These are phyloP conservation scores for Podarcis muralis DNA, from an alignment of 2,113 vertebrate species.

Conservation along the genomic window DNA sequence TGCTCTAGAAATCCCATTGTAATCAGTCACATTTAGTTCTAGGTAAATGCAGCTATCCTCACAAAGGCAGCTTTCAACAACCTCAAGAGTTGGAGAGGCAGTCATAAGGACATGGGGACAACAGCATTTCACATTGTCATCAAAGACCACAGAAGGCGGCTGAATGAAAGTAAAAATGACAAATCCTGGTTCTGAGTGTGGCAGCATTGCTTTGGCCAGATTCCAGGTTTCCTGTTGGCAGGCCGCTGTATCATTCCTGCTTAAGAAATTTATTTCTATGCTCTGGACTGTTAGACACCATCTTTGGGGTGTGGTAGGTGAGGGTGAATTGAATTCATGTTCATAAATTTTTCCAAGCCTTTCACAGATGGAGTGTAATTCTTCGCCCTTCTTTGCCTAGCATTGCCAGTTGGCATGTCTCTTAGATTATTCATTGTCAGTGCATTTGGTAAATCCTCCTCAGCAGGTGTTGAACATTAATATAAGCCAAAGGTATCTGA, in stretches of 20 bases:
- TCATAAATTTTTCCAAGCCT: conserved; percentile 1
- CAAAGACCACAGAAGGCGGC: conserved; percentile 6
- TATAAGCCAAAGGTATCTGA: conserved; percentile 25
- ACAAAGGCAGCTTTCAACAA: conserved; percentile 24
- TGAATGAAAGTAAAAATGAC: conserved; percentile 22
- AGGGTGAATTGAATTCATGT: not conserved
- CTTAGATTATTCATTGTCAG: conserved; percentile 18
- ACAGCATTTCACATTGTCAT: not conserved
- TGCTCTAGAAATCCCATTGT: not conserved
- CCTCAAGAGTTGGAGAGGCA: not conserved
- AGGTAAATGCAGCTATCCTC: not conserved
- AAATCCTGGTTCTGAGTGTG: conserved; percentile 20
- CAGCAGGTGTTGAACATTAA: conserved; percentile 43
- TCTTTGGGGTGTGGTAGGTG: conserved; percentile 20
- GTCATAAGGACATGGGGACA: not conserved
- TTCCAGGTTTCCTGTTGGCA: conserved; percentile 58
- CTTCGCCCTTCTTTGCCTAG: not conserved
- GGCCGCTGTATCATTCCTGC: conserved; percentile 51
- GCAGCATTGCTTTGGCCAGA: conserved; percentile 47
- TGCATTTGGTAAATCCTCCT: conserved; percentile 33
- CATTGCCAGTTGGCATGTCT: conserved; percentile 20
- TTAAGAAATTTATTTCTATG: conserved; percentile 64
- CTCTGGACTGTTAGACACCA: conserved; percentile 45
- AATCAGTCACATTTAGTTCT: not conserved
- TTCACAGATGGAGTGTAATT: not conserved